Percentiles rank a stretch among this genome's conserved stretches.
These are phyloP conservation scores for Cotesia typhae DNA, from an alignment of 1,140 invertebrate species.

Conservation along the genomic window DNA sequence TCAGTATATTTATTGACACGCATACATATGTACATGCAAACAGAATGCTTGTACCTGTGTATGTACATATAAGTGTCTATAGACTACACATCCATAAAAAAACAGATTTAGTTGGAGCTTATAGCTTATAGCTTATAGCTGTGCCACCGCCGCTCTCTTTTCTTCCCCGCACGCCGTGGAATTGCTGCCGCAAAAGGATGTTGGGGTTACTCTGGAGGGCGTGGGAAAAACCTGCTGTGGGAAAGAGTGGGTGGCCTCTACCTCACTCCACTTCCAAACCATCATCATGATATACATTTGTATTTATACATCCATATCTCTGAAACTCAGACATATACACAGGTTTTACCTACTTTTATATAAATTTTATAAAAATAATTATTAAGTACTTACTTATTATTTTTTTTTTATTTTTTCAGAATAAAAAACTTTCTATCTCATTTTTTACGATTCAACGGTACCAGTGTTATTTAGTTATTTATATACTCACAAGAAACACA, in stretches of 20 bases:
- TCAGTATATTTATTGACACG: slow-evolving; percentile 32
- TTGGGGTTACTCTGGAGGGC: slow-evolving; percentile 78
- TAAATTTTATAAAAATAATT: too few species aligned
- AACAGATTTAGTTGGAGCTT: background rate
- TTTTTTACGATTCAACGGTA: too few species aligned
- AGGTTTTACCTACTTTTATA: too few species aligned
- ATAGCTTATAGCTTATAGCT: too few species aligned
- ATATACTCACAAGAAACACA: too few species aligned
- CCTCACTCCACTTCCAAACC: slow-evolving; percentile 56
- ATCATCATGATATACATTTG: slow-evolving; percentile 48
- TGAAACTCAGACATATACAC: slow-evolving; percentile 10
- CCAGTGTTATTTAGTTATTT: too few species aligned
- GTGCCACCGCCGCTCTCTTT: slow-evolving; percentile 35
- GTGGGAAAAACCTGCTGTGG: slow-evolving; percentile 82
- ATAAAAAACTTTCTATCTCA: too few species aligned
- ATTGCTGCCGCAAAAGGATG: slow-evolving; percentile 71
- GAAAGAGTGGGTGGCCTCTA: slow-evolving; percentile 79
- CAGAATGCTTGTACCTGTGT: background rate
- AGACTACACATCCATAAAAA: background rate
- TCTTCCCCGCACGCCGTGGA: slow-evolving; percentile 52
- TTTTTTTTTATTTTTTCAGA: too few species aligned
- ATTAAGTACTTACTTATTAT: too few species aligned
- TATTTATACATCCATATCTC: slow-evolving; percentile 4
- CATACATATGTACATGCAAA: slow-evolving; percentile 10
- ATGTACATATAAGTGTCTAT: slow-evolving; percentile 13